Conservation (phyloP, 2,888 invertebrate genomes). For the Scaptomyza flava region DNA sequence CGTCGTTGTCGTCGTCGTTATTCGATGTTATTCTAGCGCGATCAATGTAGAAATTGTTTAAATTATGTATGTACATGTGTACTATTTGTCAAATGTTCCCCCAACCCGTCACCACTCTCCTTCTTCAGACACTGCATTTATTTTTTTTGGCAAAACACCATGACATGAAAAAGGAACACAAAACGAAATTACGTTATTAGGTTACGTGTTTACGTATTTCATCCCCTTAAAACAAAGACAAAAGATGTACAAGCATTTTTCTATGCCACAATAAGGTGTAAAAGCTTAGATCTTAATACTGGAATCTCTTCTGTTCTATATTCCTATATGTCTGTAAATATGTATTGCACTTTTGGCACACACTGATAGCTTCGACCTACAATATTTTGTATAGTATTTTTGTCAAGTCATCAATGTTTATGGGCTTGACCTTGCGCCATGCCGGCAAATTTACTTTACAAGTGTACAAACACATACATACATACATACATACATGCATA, state of each 20-base stretch:
- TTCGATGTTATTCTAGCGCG: conserved; percentile 38
- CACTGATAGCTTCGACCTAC: conserved; percentile 59
- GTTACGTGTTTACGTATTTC: conserved; percentile 54
- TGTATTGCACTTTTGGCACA: background rate
- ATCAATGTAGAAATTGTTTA: conserved; percentile 24
- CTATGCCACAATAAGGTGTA: conserved; percentile 47
- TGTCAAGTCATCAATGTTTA: conserved; percentile 78
- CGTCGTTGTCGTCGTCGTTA: conserved; percentile 23
- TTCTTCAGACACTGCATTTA: conserved; percentile 12
- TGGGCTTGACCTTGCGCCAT: conserved; percentile 71
- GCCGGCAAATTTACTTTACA: conserved; percentile 38
- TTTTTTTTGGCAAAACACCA: conserved; percentile 19
- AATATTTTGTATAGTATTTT: conserved; percentile 51
- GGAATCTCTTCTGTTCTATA: background rate
- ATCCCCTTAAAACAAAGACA: conserved; percentile 16
- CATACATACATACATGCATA: too few species aligned
- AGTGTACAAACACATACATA: background rate
- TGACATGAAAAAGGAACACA: conserved; percentile 1
- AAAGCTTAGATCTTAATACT: conserved; percentile 43
- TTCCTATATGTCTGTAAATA: background rate
- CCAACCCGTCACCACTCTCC: background rate
- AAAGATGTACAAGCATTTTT: background rate
- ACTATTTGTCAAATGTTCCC: conserved; percentile 23
- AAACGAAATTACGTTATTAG: conserved; percentile 39
- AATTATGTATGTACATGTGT: conserved; percentile 18